phyloP scores from a whole-genome alignment of 2,113 vertebrate genomes.

The Saimiri boliviensis region DNA sequence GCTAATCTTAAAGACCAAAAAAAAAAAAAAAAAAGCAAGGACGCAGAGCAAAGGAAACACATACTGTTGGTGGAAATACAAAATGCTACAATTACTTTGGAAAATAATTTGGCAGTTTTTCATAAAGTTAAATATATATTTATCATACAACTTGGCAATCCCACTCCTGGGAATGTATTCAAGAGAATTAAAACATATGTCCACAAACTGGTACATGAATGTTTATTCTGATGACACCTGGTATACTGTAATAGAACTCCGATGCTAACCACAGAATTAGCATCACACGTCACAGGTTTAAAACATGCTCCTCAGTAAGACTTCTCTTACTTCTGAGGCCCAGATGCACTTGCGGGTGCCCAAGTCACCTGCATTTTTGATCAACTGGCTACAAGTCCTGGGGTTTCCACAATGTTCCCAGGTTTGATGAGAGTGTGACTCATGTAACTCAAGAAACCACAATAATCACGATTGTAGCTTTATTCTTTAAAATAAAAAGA shows the following conservation, averaged over 20 bases:
- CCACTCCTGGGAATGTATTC: background rate
- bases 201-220: background rate
- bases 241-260: background rate
- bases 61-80: background rate
- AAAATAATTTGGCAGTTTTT: slow-evolving; percentile 4
- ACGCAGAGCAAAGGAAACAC: background rate
- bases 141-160: background rate
- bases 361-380: background rate
- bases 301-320: background rate
- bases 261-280: background rate
- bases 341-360: background rate
- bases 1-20: background rate
- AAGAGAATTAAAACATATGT: background rate
- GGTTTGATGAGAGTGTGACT: background rate
- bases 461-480: background rate
- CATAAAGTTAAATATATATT: background rate
- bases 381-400: background rate
- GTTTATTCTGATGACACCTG: background rate
- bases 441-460: background rate
- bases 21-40: background rate
- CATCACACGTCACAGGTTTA: background rate
- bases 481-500: background rate
- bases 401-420: background rate
- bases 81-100: background rate
- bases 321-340: background rate